Percentiles rank a stretch among this genome's conserved stretches.
Evolutionary conservation across 2,797 vertebrate species (phyloP).

Genomic region (Buphagus erythrorhynchus): DNA sequence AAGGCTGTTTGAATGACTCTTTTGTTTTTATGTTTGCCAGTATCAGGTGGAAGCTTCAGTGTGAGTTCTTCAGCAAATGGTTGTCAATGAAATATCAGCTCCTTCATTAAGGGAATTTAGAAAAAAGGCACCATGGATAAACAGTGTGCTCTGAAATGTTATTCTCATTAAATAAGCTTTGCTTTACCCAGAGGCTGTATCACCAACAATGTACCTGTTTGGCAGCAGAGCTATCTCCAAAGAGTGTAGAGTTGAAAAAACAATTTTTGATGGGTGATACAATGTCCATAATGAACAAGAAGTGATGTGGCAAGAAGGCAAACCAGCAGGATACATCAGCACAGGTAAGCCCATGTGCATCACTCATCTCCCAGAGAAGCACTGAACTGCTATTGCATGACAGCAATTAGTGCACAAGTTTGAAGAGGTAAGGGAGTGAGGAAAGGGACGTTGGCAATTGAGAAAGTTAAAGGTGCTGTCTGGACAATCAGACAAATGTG

Average conservation of each 20-base stretch:
- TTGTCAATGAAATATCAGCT: neutral
- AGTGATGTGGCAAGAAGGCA: neutral
- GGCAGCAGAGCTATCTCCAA: neutral
- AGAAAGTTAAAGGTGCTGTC: neutral
- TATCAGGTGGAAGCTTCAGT: neutral
- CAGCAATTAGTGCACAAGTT: neutral
- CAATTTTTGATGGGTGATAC: neutral
- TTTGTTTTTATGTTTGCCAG: neutral
- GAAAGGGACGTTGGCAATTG: neutral
- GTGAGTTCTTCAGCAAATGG: neutral
- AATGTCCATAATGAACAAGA: neutral
- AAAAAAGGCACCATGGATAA: neutral
- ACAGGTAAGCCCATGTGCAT: neutral
- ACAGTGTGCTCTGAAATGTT: neutral
- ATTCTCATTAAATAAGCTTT: neutral
- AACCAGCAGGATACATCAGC: neutral
- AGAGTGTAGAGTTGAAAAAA: neutral
- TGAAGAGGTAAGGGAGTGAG: neutral
- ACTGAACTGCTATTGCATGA: neutral
- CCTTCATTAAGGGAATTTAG: neutral
- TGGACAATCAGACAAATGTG: neutral
- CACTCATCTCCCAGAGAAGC: neutral
- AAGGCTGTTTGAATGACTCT: neutral
- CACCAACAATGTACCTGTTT: neutral
- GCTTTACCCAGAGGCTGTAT: neutral